These are phyloP conservation scores for Sparidentex hasta DNA, from an alignment of 2,797 vertebrate genomes.

Conservation along the genomic window DNA sequence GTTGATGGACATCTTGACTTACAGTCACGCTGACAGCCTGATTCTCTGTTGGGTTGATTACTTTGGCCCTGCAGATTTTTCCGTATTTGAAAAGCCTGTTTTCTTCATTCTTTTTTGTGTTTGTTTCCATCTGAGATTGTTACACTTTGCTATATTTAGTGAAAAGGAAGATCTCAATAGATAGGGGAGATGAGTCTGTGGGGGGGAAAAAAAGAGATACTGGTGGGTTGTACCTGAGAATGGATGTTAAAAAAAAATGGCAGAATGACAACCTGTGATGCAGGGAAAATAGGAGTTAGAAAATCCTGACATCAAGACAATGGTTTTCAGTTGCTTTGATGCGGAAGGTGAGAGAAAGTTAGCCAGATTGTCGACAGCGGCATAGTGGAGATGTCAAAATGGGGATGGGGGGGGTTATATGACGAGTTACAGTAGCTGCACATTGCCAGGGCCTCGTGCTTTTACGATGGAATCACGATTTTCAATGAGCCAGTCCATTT, in stretches of 20 bases:
- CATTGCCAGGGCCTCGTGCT: constrained; percentile 52
- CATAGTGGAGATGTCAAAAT: constrained; percentile 50
- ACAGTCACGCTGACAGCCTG: constrained; percentile 13
- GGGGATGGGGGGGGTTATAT: constrained; percentile 38
- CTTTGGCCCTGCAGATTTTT: constrained; percentile 5
- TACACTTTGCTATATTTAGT: constrained; percentile 23
- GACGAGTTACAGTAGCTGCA: constrained; percentile 66
- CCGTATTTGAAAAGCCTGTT: constrained; percentile 7
- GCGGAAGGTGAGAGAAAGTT: constrained; percentile 21
- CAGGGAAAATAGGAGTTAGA: constrained; percentile 49
- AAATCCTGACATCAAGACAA: constrained; percentile 65
- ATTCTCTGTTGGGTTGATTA: constrained; percentile 39
- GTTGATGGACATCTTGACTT: constrained; percentile 33
- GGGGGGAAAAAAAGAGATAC: constrained; percentile 11
- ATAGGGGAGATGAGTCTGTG: constrained; percentile 21
- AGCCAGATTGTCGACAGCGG: constrained; percentile 37
- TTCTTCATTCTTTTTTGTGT: background rate
- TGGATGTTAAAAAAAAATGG: constrained; percentile 64
- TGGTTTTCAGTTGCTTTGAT: constrained; percentile 44
- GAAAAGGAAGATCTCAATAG: constrained; percentile 11
- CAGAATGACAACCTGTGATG: constrained; percentile 66
- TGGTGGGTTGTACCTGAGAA: constrained; percentile 42
- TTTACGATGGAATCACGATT: constrained; percentile 75
- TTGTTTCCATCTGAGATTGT: constrained; percentile 13
- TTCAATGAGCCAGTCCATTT: constrained; percentile 84